A percentile compares a stretch with the other conserved stretches of the same genome.
These are phyloP conservation scores for Allacma fusca DNA, from an alignment of 2,888 invertebrate species.

Conservation along the genomic window DNA sequence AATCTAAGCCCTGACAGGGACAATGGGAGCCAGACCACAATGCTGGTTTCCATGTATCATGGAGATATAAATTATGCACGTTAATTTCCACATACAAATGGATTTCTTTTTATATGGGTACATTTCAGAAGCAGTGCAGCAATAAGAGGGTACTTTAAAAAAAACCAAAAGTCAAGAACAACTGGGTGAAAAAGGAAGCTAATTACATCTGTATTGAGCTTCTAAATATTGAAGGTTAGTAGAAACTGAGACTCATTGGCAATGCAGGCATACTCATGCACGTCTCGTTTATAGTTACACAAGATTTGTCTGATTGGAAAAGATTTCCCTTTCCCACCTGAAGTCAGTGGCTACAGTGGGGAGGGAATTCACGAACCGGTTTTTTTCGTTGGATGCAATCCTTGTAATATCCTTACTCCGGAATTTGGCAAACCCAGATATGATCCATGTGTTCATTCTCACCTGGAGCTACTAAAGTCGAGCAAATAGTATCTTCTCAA, in stretches of 20 bases:
- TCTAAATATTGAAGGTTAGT: background rate
- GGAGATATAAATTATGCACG: no score
- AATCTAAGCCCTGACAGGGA: constrained; percentile 4
- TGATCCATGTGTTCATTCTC: background rate
- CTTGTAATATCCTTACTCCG: background rate
- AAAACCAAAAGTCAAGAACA: background rate
- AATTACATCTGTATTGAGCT: background rate
- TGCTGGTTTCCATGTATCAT: background rate
- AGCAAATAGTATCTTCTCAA: background rate
- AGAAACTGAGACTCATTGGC: background rate
- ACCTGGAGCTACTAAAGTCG: background rate
- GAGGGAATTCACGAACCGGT: constrained; percentile 1
- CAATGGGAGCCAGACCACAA: background rate
- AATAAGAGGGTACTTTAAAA: background rate
- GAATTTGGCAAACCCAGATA: background rate
- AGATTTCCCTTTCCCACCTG: no score
- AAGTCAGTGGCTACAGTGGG: no score
- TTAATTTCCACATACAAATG: no score
- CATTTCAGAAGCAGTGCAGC: background rate
- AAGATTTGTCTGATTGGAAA: background rate
- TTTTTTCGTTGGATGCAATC: background rate
- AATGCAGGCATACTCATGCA: background rate
- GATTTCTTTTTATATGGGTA: no score
- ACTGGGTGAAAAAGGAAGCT: background rate
- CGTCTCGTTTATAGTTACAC: background rate